Evolutionary conservation across 2,888 invertebrate genomes (phyloP).

Genomic region (Eupithecia subfuscata): DNA sequence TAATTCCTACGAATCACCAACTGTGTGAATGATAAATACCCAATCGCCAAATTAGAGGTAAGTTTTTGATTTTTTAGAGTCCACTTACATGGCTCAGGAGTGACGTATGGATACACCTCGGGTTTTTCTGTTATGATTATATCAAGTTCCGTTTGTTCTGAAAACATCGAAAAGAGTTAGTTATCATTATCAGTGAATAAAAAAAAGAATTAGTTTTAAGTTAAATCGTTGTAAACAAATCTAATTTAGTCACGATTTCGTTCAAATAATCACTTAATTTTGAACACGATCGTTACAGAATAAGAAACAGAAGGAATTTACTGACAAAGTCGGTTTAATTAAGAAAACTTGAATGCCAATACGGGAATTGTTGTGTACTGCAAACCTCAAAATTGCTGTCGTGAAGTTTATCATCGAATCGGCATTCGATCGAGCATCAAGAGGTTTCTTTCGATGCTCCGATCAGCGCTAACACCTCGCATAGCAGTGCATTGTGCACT

Average conservation of each 20-base stretch:
- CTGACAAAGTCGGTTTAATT: no score
- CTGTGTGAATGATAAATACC: not conserved
- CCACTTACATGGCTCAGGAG: not conserved
- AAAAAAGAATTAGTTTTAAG: no score
- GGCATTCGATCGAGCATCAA: not conserved
- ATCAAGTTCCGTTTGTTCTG: not conserved
- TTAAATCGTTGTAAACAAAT: no score
- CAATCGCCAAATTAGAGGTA: not conserved
- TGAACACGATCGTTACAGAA: no score
- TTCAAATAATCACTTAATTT: no score
- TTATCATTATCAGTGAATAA: no score
- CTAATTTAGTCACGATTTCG: not conserved
- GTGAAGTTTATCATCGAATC: no score
- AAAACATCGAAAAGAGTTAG: not conserved
- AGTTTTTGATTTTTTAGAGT: not conserved
- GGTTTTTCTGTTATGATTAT: not conserved
- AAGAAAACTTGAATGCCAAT: no score
- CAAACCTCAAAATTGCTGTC: no score
- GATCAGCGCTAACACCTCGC: not conserved
- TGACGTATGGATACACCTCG: constrained; percentile 1
- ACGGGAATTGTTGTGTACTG: no score
- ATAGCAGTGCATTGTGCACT: not conserved
- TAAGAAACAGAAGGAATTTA: no score
- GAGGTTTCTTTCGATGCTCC: not conserved
- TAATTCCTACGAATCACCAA: not conserved